Conservation (phyloP, 2,888 invertebrate species). For the Mesochorus sp. region DNA sequence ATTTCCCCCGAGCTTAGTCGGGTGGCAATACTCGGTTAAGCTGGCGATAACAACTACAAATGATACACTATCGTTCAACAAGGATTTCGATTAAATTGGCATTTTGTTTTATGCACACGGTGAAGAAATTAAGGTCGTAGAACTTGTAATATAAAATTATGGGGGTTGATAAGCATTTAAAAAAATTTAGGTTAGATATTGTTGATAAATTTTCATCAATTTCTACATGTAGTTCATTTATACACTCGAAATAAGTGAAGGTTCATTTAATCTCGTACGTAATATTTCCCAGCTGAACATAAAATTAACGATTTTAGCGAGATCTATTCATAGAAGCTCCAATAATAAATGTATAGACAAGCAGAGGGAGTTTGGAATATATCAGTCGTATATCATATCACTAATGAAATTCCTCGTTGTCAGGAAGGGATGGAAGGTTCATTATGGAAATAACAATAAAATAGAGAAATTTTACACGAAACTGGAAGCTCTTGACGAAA, state of each 20-base stretch:
- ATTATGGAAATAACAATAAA: not conserved
- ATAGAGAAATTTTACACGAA: not conserved
- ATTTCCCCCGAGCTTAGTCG: conserved; percentile 22
- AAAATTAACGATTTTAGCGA: conserved; percentile 33
- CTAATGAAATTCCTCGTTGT: conserved; percentile 24
- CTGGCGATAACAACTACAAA: conserved; percentile 23
- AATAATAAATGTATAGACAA: conserved; percentile 33
- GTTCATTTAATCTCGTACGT: conserved; percentile 33
- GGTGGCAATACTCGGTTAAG: conserved; percentile 26
- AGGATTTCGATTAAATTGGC: not conserved
- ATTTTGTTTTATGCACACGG: too few species aligned
- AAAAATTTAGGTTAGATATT: too few species aligned
- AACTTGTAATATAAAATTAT: too few species aligned
- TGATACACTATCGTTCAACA: not conserved
- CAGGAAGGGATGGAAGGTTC: not conserved
- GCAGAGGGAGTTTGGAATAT: not conserved
- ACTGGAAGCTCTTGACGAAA: too few species aligned
- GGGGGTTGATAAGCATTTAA: too few species aligned
- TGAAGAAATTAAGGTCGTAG: too few species aligned
- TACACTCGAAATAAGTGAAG: conserved; percentile 12
- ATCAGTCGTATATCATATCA: conserved; percentile 22
- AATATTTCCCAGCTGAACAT: conserved; percentile 6
- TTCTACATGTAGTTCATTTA: not conserved
- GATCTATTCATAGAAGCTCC: conserved; percentile 39
- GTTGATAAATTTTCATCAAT: too few species aligned